A percentile compares a stretch with the other conserved stretches of the same genome.
Conservation (phyloP, 2,888 invertebrate species). For the Dexiosoma caninum region DNA sequence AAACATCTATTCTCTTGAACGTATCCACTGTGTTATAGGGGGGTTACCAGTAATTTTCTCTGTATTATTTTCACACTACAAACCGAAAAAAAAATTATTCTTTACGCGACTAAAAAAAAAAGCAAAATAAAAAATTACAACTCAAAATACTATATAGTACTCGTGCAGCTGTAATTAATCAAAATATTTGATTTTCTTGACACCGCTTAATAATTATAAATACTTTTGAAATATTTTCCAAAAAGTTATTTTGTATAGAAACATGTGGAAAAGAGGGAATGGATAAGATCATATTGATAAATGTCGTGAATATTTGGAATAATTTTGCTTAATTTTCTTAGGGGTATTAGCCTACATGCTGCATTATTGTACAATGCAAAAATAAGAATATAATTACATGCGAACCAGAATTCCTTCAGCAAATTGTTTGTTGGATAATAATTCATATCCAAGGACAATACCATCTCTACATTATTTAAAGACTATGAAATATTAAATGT, state of each 20-base stretch:
- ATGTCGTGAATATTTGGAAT: constrained; percentile 65
- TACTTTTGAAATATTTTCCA: background rate
- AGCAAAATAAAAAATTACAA: constrained; percentile 45
- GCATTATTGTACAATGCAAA: background rate
- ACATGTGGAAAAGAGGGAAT: constrained; percentile 21
- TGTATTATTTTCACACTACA: background rate
- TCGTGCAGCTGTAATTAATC: constrained; percentile 61
- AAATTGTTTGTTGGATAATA: no score
- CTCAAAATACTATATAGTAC: constrained; percentile 49
- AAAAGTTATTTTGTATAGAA: background rate
- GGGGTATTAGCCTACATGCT: background rate
- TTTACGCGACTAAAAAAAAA: background rate
- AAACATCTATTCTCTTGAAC: no score
- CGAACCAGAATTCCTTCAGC: no score
- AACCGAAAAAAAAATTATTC: background rate
- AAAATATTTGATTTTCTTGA: constrained; percentile 12
- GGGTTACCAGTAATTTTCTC: no score
- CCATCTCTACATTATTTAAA: no score
- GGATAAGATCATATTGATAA: constrained; percentile 44
- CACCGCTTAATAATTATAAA: constrained; percentile 32
- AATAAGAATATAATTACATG: no score
- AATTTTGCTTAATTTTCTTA: constrained; percentile 32
- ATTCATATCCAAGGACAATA: no score
- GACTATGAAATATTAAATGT: no score
- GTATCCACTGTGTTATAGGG: no score